A percentile compares a stretch with the other conserved stretches of the same genome.
These are phyloP conservation scores for Spinus pinus DNA, from an alignment of 2,797 vertebrate genomes.

Conservation along the genomic window DNA sequence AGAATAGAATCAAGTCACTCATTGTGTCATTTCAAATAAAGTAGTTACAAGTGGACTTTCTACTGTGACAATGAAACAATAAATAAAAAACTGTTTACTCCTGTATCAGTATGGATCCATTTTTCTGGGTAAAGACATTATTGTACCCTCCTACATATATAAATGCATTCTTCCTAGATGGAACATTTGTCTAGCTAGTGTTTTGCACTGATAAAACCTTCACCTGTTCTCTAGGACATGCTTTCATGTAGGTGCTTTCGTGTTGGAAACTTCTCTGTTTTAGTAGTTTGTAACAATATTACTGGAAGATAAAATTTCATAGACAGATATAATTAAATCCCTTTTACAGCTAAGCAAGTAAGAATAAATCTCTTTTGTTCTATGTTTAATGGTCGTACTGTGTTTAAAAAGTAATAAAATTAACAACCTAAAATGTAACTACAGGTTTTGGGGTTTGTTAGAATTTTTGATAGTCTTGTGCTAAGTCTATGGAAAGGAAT, in stretches of 20 bases:
- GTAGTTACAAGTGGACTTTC: neutral
- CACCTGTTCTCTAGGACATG: neutral
- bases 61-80: neutral
- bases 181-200: neutral
- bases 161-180: neutral
- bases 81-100: constrained; percentile 21
- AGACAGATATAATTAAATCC: neutral
- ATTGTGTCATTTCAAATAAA: neutral
- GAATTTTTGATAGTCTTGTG: neutral
- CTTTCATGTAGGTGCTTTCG: neutral
- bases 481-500: neutral
- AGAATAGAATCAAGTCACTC: neutral
- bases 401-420: constrained; percentile 20
- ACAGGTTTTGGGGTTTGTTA: neutral
- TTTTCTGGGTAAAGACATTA: neutral
- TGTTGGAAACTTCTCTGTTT: neutral
- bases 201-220: neutral
- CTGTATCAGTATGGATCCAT: neutral
- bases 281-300: neutral
- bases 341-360: constrained; percentile 11
- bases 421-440: constrained; percentile 2
- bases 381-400: neutral
- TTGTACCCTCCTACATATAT: neutral
- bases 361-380: constrained; percentile 9
- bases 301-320: neutral